Conservation (phyloP, 1,140 invertebrate species). For the Tenebrio molitor region DNA sequence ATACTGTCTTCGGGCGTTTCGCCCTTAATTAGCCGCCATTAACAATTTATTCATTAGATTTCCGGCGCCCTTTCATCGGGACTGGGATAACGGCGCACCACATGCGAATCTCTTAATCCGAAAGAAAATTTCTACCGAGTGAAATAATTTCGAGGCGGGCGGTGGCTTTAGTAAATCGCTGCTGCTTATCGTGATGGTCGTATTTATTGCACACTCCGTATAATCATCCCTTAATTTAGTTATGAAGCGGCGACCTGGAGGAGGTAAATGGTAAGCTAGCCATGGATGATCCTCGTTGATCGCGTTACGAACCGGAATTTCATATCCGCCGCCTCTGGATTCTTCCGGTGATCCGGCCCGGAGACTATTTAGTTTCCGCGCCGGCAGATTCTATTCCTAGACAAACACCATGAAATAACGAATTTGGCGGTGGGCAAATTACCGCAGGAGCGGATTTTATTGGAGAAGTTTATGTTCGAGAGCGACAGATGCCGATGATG, state of each 20-base stretch:
- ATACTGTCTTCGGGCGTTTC: slow-evolving; percentile 32
- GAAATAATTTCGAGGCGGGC: background rate
- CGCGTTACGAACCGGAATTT: slow-evolving; percentile 32
- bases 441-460: slow-evolving; percentile 17
- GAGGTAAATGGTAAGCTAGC: slow-evolving; percentile 34
- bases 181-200: background rate
- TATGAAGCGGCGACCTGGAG: background rate
- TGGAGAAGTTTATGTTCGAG: background rate
- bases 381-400: slow-evolving; percentile 23
- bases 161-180: background rate
- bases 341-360: slow-evolving; percentile 23
- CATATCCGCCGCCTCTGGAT: slow-evolving; percentile 31
- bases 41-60: slow-evolving; percentile 37
- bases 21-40: slow-evolving; percentile 14
- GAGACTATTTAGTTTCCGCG: slow-evolving; percentile 27
- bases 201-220: slow-evolving; percentile 2
- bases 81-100: background rate
- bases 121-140: background rate
- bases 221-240: slow-evolving; percentile 24
- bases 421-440: slow-evolving; percentile 20
- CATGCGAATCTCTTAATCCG: background rate
- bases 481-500: slow-evolving; percentile 11
- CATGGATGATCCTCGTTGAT: slow-evolving; percentile 20
- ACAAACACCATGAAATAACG: slow-evolving; percentile 23
- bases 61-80: slow-evolving; percentile 10